Percentiles rank a stretch among this genome's conserved stretches.
phyloP scores from a whole-genome alignment of 1,140 invertebrate species.

The Saccostrea glomerata region DNA sequence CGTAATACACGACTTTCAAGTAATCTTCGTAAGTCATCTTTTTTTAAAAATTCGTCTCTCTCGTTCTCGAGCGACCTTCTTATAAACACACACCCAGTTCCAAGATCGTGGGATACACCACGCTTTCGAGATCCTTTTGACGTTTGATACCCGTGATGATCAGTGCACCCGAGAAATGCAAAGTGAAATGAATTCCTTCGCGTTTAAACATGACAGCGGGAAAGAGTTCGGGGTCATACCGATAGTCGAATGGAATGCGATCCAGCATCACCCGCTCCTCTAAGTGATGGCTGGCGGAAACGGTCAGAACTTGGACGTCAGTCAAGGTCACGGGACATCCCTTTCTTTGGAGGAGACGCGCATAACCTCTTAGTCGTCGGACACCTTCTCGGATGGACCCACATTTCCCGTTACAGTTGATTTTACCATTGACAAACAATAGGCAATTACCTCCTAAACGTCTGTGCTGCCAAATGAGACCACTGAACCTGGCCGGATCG shows the following conservation, averaged over 20 bases:
- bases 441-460: slow-evolving; percentile 22
- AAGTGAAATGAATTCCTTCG: slow-evolving; percentile 17
- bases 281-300: slow-evolving; percentile 35
- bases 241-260: slow-evolving; percentile 10
- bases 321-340: slow-evolving; percentile 1
- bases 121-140: neutral
- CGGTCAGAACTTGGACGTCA: slow-evolving; percentile 41
- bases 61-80: neutral
- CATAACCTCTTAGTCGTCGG: slow-evolving; percentile 43
- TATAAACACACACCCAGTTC: slow-evolving; percentile 24
- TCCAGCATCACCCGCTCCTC: slow-evolving; percentile 5
- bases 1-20: slow-evolving; percentile 50
- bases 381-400: slow-evolving; percentile 16
- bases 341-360: slow-evolving; percentile 40
- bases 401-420: slow-evolving; percentile 45
- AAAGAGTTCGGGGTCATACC: slow-evolving; percentile 45
- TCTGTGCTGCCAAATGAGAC: slow-evolving; percentile 45
- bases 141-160: slow-evolving; percentile 42
- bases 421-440: slow-evolving; percentile 39
- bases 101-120: slow-evolving; percentile 18
- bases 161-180: slow-evolving; percentile 33
- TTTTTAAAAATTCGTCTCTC: no score
- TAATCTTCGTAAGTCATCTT: slow-evolving; percentile 19
- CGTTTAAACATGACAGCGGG: slow-evolving; percentile 34
- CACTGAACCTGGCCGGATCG: slow-evolving; percentile 42